These are phyloP conservation scores for Muscidifurax raptorellus DNA, from an alignment of 1,140 invertebrate species.

Conservation along the genomic window DNA sequence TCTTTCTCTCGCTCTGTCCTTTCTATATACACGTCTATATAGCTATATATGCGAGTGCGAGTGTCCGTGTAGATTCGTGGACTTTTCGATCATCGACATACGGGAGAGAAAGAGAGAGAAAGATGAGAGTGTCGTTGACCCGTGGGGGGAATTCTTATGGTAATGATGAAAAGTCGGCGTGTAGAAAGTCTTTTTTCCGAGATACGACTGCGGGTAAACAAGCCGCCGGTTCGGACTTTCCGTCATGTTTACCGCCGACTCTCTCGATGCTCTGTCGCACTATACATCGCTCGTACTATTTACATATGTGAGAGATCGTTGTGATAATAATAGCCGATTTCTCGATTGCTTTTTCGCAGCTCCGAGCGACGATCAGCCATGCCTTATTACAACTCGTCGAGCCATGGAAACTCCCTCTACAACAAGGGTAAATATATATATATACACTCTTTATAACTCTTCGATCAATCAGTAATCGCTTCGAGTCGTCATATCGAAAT, in stretches of 20 bases:
- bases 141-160: conserved; percentile 42
- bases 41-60: neutral
- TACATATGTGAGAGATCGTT: too few relatives aligned
- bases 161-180: conserved; percentile 32
- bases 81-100: neutral
- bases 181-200: neutral
- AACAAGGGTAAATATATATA: conserved; percentile 46
- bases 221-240: neutral
- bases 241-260: neutral
- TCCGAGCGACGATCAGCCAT: conserved; percentile 19
- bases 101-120: neutral
- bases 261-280: neutral
- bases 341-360: conserved; percentile 16
- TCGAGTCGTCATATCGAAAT: neutral
- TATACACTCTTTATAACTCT: too few relatives aligned
- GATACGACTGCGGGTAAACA: too few relatives aligned
- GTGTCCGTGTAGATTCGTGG: neutral
- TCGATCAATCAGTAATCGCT: too few relatives aligned
- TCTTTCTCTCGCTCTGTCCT: neutral
- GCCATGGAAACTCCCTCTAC: conserved; percentile 43
- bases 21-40: neutral
- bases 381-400: conserved; percentile 46
- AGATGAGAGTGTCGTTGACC: conserved; percentile 35
- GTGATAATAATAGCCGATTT: too few relatives aligned
- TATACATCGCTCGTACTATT: too few relatives aligned